Conservation (phyloP, 2,888 invertebrate species). For the Xanthia icteritia region DNA sequence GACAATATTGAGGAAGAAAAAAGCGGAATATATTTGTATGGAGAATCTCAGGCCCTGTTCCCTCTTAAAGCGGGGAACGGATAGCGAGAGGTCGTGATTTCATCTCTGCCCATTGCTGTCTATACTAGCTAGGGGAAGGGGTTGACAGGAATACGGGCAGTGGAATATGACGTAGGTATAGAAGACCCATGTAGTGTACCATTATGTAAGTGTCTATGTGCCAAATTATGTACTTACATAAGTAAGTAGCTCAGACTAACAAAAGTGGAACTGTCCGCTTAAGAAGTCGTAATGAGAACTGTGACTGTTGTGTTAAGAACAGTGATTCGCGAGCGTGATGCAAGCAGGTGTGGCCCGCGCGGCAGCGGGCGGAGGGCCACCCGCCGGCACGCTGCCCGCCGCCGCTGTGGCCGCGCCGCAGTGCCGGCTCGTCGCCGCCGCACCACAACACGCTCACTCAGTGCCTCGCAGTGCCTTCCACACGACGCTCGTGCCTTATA, state of each 20-base stretch:
- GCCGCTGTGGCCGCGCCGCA: constrained; percentile 39
- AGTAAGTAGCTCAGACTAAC: neutral
- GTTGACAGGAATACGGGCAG: too few species aligned
- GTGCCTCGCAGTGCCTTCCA: constrained; percentile 82
- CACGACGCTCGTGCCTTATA: constrained; percentile 79
- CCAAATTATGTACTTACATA: neutral
- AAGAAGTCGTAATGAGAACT: neutral
- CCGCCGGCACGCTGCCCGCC: constrained; percentile 41
- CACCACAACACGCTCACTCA: constrained; percentile 65
- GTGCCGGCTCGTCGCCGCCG: constrained; percentile 48
- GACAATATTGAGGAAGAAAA: too few species aligned
- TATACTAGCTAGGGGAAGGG: too few species aligned
- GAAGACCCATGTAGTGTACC: neutral
- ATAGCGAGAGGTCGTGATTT: neutral
- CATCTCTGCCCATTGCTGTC: neutral
- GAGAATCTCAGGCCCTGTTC: too few species aligned
- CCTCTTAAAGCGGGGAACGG: neutral
- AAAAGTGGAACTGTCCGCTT: neutral
- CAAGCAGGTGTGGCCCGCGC: constrained; percentile 68
- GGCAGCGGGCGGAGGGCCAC: constrained; percentile 41
- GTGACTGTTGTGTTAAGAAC: neutral
- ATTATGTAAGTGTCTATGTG: neutral
- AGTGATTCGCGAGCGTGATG: constrained; percentile 61
- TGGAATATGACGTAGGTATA: neutral
- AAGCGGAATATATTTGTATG: too few species aligned